Evolutionary conservation across 2,113 vertebrate species (phyloP).

Genomic region (Alectura lathami): DNA sequence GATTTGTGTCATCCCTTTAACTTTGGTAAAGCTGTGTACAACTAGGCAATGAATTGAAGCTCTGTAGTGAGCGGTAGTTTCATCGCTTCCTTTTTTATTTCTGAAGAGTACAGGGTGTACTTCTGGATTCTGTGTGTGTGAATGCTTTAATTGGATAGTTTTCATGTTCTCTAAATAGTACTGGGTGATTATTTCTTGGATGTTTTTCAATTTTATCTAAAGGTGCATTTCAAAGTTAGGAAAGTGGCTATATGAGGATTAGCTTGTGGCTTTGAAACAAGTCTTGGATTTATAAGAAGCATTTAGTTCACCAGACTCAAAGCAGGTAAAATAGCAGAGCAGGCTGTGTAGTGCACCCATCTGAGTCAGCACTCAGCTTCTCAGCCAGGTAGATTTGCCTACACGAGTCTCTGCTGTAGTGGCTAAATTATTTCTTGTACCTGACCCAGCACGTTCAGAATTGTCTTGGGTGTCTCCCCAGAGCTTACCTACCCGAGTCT

Average conservation of each 20-base stretch:
- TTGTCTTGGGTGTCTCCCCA: background rate
- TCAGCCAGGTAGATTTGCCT: background rate
- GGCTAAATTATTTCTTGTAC: background rate
- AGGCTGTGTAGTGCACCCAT: background rate
- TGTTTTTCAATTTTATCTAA: background rate
- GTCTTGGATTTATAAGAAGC: background rate
- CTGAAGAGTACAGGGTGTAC: background rate
- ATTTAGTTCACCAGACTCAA: background rate
- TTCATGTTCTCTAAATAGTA: background rate
- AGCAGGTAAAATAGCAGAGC: background rate
- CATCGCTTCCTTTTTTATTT: background rate
- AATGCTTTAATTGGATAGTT: constrained; percentile 19
- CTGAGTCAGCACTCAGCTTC: background rate
- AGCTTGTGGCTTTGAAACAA: background rate
- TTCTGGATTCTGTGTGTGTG: background rate
- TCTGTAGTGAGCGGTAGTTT: background rate
- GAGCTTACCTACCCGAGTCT: background rate
- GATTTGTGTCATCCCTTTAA: background rate
- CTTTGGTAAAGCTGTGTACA: background rate
- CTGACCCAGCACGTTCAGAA: background rate
- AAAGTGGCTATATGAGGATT: background rate
- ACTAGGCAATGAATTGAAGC: background rate
- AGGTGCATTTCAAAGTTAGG: background rate
- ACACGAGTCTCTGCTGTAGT: background rate
- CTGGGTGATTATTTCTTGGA: background rate